These are phyloP conservation scores for Luscinia megarhynchos DNA, from an alignment of 2,797 vertebrate genomes.

Conservation along the genomic window DNA sequence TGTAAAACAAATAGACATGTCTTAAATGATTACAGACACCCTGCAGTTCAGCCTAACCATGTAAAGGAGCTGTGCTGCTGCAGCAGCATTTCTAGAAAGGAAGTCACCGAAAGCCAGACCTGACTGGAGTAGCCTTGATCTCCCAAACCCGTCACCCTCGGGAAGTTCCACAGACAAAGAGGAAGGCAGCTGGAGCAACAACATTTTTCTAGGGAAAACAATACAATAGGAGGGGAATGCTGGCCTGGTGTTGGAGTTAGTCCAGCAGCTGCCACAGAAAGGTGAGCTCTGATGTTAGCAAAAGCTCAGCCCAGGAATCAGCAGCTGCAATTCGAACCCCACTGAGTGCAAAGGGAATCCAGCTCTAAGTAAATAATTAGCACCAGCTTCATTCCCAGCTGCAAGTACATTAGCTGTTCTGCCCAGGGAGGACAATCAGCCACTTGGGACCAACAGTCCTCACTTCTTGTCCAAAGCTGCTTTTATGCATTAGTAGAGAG, in stretches of 20 bases:
- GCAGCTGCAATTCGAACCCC: neutral
- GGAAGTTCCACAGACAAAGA: conserved; percentile 45
- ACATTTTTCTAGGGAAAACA: conserved; percentile 8
- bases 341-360: neutral
- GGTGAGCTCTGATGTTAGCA: neutral
- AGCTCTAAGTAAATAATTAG: conserved; percentile 30
- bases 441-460: neutral
- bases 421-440: neutral
- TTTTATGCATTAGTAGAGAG: neutral
- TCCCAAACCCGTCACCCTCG: neutral
- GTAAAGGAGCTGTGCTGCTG: neutral
- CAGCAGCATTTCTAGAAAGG: neutral
- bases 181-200: conserved; percentile 25
- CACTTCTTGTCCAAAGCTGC: neutral
- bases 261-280: neutral
- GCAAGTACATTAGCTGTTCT: neutral
- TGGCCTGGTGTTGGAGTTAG: neutral
- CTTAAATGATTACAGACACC: neutral
- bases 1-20: neutral
- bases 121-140: conserved; percentile 17
- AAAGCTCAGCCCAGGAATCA: neutral
- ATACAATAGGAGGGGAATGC: neutral
- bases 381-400: neutral
- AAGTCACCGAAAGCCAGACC: conserved; percentile 5
- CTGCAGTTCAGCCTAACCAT: neutral